A percentile compares a stretch with the other conserved stretches of the same genome.
These are phyloP conservation scores for Pseudomyrmex sp. DNA, from an alignment of 1,140 invertebrate genomes.

Conservation along the genomic window DNA sequence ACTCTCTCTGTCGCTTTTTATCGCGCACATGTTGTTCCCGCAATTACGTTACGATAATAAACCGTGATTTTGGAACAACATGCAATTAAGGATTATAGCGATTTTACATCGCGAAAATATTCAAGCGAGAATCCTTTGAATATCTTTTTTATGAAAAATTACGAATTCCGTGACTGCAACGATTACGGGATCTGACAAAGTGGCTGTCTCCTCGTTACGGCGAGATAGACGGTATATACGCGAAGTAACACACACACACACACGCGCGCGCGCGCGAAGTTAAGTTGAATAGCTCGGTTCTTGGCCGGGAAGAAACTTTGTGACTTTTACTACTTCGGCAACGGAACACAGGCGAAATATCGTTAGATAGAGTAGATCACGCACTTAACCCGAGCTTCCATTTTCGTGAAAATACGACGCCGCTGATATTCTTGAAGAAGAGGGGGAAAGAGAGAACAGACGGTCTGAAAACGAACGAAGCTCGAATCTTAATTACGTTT, in stretches of 20 bases:
- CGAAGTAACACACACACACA: neutral
- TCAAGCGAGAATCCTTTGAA: neutral
- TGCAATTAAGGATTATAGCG: neutral
- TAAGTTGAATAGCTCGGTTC: conserved; percentile 6
- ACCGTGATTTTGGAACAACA: neutral
- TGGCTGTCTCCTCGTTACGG: neutral
- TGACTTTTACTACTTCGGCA: conserved; percentile 45
- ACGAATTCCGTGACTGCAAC: neutral
- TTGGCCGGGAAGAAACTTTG: conserved; percentile 20
- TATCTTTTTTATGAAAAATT: neutral
- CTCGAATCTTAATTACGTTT: conserved; percentile 6
- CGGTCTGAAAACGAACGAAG: neutral
- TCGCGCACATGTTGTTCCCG: neutral
- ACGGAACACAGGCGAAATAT: neutral
- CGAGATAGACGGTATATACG: neutral
- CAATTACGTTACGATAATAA: neutral
- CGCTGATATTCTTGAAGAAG: neutral
- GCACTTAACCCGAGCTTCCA: conserved; percentile 16
- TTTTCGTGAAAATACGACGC: neutral
- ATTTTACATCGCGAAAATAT: neutral
- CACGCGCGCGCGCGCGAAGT: neutral
- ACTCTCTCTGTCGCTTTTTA: neutral
- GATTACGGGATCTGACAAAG: neutral
- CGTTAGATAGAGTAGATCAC: conserved; percentile 22
- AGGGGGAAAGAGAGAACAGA: neutral